These are phyloP conservation scores for Boloria selene DNA, from an alignment of 2,888 invertebrate genomes.

Conservation along the genomic window DNA sequence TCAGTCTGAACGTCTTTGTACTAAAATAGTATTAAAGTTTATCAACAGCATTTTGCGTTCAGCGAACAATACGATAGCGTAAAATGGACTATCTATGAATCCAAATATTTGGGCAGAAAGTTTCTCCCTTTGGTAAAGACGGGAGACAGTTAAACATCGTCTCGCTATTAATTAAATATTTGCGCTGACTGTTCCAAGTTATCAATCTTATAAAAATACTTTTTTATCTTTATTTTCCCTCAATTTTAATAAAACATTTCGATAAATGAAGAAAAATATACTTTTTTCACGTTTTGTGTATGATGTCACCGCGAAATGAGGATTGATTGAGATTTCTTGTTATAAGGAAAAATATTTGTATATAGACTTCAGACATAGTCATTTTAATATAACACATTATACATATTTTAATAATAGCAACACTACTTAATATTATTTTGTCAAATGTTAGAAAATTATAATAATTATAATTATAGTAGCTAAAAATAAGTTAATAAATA, in stretches of 20 bases:
- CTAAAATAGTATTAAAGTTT: neutral
- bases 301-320: no score
- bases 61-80: neutral
- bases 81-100: slow-evolving; percentile 1
- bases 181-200: slow-evolving; percentile 3
- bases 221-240: no score
- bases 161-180: slow-evolving; percentile 13
- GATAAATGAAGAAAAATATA: neutral
- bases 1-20: no score
- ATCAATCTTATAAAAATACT: neutral
- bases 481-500: no score
- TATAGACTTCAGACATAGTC: no score
- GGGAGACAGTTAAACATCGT: neutral
- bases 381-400: no score
- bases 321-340: no score
- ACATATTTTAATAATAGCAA: no score
- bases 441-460: no score
- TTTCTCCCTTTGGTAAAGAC: neutral
- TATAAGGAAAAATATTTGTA: no score
- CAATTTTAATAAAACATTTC: neutral
- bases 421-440: no score
- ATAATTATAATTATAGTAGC: no score
- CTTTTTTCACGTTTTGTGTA: neutral
- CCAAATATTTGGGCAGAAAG: slow-evolving; percentile 3
- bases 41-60: neutral